Conservation (phyloP, 2,113 vertebrate genomes). For the Rhegmatorhina hoffmannsi region DNA sequence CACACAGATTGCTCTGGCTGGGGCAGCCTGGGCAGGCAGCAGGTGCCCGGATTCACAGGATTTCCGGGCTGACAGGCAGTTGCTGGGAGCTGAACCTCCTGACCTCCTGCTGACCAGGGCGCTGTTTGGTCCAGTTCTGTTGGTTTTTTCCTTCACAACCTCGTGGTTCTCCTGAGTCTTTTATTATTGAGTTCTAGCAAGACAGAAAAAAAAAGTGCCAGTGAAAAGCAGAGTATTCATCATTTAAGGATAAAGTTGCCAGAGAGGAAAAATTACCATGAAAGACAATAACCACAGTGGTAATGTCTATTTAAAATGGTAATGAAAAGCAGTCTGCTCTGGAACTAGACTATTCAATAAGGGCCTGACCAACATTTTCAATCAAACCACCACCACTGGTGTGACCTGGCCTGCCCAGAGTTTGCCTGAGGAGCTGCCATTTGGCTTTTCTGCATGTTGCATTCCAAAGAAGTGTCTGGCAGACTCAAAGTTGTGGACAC, state of each 20-base stretch:
- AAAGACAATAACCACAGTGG: constrained; percentile 1
- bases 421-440: background rate
- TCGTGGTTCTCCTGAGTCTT: background rate
- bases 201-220: background rate
- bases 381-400: background rate
- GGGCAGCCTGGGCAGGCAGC: background rate
- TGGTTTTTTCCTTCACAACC: background rate
- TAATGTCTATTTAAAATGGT: constrained; percentile 38
- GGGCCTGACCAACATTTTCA: background rate
- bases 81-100: background rate
- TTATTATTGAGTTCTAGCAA: background rate
- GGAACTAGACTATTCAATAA: background rate
- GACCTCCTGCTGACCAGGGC: background rate
- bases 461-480: background rate
- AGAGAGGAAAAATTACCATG: background rate
- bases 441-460: background rate
- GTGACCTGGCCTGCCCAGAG: background rate
- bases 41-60: background rate
- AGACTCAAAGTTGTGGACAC: background rate
- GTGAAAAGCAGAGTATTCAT: background rate
- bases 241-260: constrained; percentile 19
- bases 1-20: background rate
- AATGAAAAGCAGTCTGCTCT: constrained; percentile 25
- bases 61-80: background rate
- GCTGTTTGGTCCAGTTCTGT: background rate